phyloP scores from a whole-genome alignment of 2,888 invertebrate genomes.

The Melipona bicolor region DNA sequence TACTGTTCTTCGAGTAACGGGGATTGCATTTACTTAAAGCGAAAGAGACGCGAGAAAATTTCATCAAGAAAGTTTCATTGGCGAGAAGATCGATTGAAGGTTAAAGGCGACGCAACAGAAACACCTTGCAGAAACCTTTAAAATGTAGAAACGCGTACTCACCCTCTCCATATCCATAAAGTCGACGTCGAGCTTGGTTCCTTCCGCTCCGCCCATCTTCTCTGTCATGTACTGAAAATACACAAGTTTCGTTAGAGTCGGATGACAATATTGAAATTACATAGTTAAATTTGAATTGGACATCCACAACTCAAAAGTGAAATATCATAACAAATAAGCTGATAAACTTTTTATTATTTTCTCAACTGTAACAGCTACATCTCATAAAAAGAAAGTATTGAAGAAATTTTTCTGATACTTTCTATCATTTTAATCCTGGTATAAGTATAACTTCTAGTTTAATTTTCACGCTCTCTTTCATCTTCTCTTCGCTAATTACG shows the following conservation, averaged over 20 bases:
- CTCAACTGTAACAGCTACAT: no score
- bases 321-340: no score
- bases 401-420: not conserved
- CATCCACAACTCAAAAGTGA: no score
- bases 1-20: not conserved
- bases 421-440: no score
- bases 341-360: no score
- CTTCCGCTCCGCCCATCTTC: constrained; percentile 99
- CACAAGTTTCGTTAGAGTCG: constrained; percentile 68
- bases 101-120: constrained; percentile 10
- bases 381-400: not conserved
- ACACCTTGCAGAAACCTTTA: constrained; percentile 28
- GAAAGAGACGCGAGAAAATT: not conserved
- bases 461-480: constrained; percentile 15
- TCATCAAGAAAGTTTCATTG: not conserved
- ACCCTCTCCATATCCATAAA: constrained; percentile 99
- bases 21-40: not conserved
- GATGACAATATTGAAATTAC: not conserved
- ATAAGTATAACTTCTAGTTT: constrained; percentile 2
- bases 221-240: constrained; percentile 98
- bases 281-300: not conserved
- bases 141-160: constrained; percentile 82
- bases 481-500: not conserved
- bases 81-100: constrained; percentile 31
- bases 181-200: constrained; percentile 99